These are phyloP conservation scores for Hycleus phaleratus DNA, from an alignment of 1,140 invertebrate species.

Conservation along the genomic window DNA sequence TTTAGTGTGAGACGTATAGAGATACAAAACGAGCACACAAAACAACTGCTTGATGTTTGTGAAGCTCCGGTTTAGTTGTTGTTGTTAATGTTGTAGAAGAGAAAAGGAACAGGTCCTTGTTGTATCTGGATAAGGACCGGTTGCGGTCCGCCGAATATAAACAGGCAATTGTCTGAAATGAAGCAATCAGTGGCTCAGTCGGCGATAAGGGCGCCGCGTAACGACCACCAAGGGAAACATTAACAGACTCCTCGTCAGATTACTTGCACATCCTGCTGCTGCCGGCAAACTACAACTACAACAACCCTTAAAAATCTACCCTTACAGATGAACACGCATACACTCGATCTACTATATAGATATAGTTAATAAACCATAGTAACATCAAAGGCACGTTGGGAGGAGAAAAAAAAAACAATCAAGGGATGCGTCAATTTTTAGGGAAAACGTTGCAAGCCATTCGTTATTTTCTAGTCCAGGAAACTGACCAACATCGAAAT, in stretches of 20 bases:
- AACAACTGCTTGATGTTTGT: slow-evolving; percentile 13
- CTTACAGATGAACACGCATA: too few relatives aligned
- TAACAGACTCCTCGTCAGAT: slow-evolving; percentile 44
- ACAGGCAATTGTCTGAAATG: slow-evolving; percentile 44
- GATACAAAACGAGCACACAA: slow-evolving; percentile 20
- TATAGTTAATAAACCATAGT: too few relatives aligned
- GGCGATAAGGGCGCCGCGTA: slow-evolving; percentile 42
- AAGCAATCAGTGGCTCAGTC: slow-evolving; percentile 43
- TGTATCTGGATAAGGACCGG: slow-evolving; percentile 34
- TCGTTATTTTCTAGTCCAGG: too few relatives aligned
- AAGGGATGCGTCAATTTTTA: too few relatives aligned
- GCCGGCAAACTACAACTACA: slow-evolving; percentile 5
- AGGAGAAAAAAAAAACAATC: too few relatives aligned
- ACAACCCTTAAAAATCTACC: too few relatives aligned
- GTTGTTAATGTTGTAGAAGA: not conserved
- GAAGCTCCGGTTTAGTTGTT: not conserved
- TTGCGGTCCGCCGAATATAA: slow-evolving; percentile 42
- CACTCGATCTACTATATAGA: too few relatives aligned
- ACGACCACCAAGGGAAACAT: slow-evolving; percentile 42
- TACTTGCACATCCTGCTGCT: slow-evolving; percentile 40
- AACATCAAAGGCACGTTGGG: too few relatives aligned
- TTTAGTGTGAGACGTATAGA: slow-evolving; percentile 20
- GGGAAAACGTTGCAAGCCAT: too few relatives aligned
- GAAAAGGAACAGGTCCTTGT: slow-evolving; percentile 29
- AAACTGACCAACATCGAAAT: not conserved